Conservation (phyloP, 2,113 vertebrate genomes). For the Sakesphorus luctuosus region DNA sequence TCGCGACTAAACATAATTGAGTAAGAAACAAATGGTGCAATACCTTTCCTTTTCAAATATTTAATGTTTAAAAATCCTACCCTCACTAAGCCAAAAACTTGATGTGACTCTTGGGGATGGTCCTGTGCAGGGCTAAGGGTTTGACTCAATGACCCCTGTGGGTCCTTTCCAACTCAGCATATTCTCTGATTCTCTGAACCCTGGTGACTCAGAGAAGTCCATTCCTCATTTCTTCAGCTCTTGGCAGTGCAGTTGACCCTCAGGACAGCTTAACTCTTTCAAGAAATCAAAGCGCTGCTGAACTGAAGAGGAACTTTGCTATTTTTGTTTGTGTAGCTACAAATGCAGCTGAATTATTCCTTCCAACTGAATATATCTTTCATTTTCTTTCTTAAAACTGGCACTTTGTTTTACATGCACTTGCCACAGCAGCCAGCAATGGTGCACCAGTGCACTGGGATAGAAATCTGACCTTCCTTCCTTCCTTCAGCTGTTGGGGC, state of each 20-base stretch:
- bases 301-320: not conserved
- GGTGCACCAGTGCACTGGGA: not conserved
- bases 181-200: not conserved
- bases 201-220: not conserved
- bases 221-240: not conserved
- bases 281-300: not conserved
- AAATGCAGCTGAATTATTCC: not conserved
- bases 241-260: not conserved
- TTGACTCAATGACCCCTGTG: not conserved
- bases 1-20: conserved; percentile 79
- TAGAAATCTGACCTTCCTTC: not conserved
- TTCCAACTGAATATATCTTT: not conserved
- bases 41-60: not conserved
- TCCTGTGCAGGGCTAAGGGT: not conserved
- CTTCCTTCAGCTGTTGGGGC: not conserved
- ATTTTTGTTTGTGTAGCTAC: not conserved
- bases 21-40: conserved; percentile 67
- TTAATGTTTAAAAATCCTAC: not conserved
- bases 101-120: not conserved
- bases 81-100: not conserved
- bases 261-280: not conserved
- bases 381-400: not conserved
- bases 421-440: not conserved
- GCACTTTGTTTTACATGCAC: not conserved
- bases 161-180: not conserved